Base-by-base conservation (phyloP, 1,140 invertebrate genomes). In the Aphelinus certus region DNA sequence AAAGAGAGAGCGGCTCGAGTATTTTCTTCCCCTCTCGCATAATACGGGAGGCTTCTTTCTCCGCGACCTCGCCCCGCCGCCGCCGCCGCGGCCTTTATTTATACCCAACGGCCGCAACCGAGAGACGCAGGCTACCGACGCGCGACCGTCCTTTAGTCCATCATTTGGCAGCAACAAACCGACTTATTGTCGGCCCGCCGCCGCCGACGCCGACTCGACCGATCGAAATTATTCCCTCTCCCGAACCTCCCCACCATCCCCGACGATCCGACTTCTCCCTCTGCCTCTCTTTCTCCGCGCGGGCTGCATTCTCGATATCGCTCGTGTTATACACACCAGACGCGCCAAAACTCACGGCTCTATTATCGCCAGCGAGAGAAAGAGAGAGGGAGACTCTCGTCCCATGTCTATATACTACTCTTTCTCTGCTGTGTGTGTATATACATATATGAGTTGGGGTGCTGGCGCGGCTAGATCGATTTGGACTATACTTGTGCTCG, bases 81-180 rank as follows among this genome's bases (percentile, higher is more conserved):
- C 58, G 3, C 58, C n/a, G 9, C n/a, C 57, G n/a, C 68, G 9
- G n/a, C 64, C 62, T 76, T 71, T 76, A 75, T 75, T 70, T 76
- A 70, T 76, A 76, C 62, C 63, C 74, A 76, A 76, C 74, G 74
- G 74, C 71, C 74, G 73, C 43, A 51, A 6, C 42, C 69, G 57
- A 46, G 73, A 43, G 61, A 4, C 51, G 51, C 9, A 4, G 51
- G 51, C 61, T 63, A 63, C 61, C 45, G 46, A 53, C 9, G 51
- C 51, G 4, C 7, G n/a, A 60, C 58, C 10, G 63, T 65, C 74
- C 69, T 76, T 76, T 71, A 71, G 68, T 76, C 74, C 74, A 76
- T 76, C 74, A 76, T 76, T 76, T 76, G 74, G 74, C 74, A 76
- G 74, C 74, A 76, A 71, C 74, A 76, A 71, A 67, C 74, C 74